Evolutionary conservation across 2,888 invertebrate genomes (phyloP), one percentile per base, ranked within the genome.

Genomic region (Chirona hameri): DNA sequence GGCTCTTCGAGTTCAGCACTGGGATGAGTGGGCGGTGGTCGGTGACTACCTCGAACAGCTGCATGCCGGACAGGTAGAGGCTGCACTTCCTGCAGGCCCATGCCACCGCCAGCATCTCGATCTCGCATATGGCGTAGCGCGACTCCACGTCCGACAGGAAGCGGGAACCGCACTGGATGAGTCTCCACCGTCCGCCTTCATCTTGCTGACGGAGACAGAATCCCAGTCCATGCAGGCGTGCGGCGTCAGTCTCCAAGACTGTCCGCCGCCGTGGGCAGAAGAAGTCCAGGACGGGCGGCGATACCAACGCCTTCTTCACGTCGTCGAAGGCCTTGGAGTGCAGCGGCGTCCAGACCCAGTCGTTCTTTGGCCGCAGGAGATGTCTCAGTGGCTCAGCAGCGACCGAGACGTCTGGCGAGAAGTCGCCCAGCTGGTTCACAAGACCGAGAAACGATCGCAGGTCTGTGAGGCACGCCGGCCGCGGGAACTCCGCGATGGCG

Each of bases 141-240:
- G 79, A 60, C 79, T 83, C 80, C 21, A 48, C 82, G 9, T 81
- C 81, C 14, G 60, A n/a, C 27, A 83, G 14, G 55, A 79, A 82
- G n/a, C 83, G 76, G 21, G 82, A 83, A 14, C 27, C 83, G 29
- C 82, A 83, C 79, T 83, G 83, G 18, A 82, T 79, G 9, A 84
- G 83, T 15, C 72, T 79, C 84, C 84, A 83, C n/a, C n/a, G 18
- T 0, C 81, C 82, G 3, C 18, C 18, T 18, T 29, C 27, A 31
- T 82, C 82, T 0, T 21, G 27, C 55, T 83, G 83, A 4, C 39
- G 76, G 2, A 83, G 79, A 76, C 46, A 55, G 65, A 76, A 83
- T n/a, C 83, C 82, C 1, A 84, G 29, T 1, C 79, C 80, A 4
- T 52, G 65, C 48, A 81, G 27, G 24, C 81, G 81, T 0, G 69